These are phyloP conservation scores for Drosophila neocordata DNA, from an alignment of 1,140 invertebrate genomes.

Conservation along the genomic window DNA sequence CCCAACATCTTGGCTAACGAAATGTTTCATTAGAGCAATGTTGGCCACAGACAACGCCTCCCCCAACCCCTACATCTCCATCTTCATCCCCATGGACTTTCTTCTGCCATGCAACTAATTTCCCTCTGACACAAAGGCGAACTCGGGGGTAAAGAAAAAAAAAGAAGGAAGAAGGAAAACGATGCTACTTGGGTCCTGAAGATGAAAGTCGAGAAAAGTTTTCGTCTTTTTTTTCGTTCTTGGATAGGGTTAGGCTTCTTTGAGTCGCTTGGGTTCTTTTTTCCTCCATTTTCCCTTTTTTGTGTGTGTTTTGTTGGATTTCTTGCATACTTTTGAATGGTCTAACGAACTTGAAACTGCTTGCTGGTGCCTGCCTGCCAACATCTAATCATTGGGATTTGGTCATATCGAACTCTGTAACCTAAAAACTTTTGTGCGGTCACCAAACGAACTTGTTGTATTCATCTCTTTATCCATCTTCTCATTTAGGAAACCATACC, in stretches of 20 bases:
- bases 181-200: constrained; percentile 36
- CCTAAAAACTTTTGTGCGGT: constrained; percentile 68
- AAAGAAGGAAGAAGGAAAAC: constrained; percentile 21
- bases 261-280: constrained; percentile 14
- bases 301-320: constrained; percentile 19
- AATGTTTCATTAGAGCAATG: constrained; percentile 78
- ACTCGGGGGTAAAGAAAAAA: constrained; percentile 5
- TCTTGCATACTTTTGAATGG: constrained; percentile 64
- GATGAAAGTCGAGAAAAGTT: constrained; percentile 64
- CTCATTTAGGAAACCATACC: constrained; percentile 64
- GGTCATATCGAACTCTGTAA: constrained; percentile 59
- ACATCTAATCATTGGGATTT: constrained; percentile 72
- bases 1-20: constrained; percentile 62
- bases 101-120: constrained; percentile 55
- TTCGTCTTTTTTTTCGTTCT: constrained; percentile 10
- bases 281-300: constrained; percentile 46
- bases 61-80: neutral
- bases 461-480: constrained; percentile 8
- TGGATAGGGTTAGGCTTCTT: constrained; percentile 7
- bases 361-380: neutral
- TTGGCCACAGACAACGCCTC: constrained; percentile 53
- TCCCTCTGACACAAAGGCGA: constrained; percentile 65
- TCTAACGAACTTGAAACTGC: constrained; percentile 60
- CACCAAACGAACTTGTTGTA: constrained; percentile 36
- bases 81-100: neutral